phyloP scores from a whole-genome alignment of 1,140 invertebrate genomes.

The Drosophila orena region DNA sequence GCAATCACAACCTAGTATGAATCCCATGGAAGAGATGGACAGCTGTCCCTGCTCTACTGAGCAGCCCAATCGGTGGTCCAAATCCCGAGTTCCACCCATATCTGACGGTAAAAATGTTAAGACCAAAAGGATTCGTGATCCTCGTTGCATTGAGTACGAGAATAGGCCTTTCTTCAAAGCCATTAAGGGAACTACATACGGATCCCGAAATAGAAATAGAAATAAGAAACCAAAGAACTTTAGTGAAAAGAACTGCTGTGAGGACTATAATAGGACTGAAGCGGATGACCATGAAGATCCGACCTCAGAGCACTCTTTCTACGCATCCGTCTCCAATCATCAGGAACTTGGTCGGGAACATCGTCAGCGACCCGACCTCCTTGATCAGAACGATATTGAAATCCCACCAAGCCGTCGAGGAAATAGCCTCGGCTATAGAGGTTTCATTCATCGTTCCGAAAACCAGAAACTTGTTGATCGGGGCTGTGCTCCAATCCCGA shows the following conservation, averaged over 20 bases:
- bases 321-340: neutral
- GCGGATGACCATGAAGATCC: neutral
- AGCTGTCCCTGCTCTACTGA: neutral
- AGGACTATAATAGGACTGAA: neutral
- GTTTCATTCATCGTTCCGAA: constrained; percentile 21
- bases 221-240: neutral
- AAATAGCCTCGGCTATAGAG: neutral
- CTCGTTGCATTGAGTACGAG: constrained; percentile 5
- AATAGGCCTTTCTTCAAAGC: constrained; percentile 15
- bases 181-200: neutral
- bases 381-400: constrained; percentile 17
- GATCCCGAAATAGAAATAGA: neutral
- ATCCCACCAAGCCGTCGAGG: neutral
- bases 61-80: neutral
- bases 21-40: neutral
- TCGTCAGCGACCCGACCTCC: neutral
- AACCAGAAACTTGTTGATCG: neutral
- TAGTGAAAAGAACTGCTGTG: neutral
- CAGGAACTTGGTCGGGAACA: neutral
- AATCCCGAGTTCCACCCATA: neutral
- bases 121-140: constrained; percentile 8
- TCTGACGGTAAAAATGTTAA: neutral
- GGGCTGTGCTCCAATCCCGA: neutral
- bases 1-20: neutral
- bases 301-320: constrained; percentile 4